These are phyloP conservation scores for Cephus runcator DNA, from an alignment of 2,888 invertebrate genomes.

Conservation along the genomic window DNA sequence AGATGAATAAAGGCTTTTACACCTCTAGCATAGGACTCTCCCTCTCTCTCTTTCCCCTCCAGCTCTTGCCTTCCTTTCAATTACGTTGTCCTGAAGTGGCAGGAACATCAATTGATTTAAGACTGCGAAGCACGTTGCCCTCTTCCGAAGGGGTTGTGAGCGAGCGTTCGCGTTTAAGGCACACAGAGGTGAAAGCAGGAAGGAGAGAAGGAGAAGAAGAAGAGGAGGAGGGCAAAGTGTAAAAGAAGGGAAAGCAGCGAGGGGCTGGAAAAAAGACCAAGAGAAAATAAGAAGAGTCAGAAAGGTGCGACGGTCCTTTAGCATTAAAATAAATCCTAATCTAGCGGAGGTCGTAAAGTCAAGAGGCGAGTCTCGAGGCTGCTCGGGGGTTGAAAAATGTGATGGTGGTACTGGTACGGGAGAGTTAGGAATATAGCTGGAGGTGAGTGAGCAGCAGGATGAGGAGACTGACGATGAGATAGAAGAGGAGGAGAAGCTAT, in stretches of 20 bases:
- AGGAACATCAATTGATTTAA: constrained; percentile 45
- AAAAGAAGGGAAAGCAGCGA: not conserved
- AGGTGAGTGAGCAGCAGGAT: too few relatives aligned
- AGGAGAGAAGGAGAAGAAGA: not conserved
- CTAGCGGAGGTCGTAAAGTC: constrained; percentile 48
- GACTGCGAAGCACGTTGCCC: constrained; percentile 28
- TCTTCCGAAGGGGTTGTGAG: constrained; percentile 22
- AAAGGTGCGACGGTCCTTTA: constrained; percentile 31
- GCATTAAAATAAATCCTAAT: constrained; percentile 59
- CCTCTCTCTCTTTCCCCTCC: constrained; percentile 17
- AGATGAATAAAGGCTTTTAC: constrained; percentile 23
- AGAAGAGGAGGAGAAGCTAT: not conserved
- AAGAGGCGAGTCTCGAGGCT: constrained; percentile 31
- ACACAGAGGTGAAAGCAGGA: constrained; percentile 3
- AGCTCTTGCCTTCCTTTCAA: constrained; percentile 33
- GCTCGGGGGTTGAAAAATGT: not conserved
- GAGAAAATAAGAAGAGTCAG: constrained; percentile 7
- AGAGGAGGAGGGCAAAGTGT: not conserved
- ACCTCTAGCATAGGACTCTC: constrained; percentile 30
- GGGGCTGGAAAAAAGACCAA: constrained; percentile 10
- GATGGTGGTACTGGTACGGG: too few relatives aligned
- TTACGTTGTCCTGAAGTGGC: constrained; percentile 35
- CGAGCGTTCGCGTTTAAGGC: constrained; percentile 23
- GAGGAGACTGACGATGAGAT: constrained; percentile 11
- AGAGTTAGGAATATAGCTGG: too few relatives aligned